Conservation (phyloP, 2,797 vertebrate species). For the Danio choprae region DNA sequence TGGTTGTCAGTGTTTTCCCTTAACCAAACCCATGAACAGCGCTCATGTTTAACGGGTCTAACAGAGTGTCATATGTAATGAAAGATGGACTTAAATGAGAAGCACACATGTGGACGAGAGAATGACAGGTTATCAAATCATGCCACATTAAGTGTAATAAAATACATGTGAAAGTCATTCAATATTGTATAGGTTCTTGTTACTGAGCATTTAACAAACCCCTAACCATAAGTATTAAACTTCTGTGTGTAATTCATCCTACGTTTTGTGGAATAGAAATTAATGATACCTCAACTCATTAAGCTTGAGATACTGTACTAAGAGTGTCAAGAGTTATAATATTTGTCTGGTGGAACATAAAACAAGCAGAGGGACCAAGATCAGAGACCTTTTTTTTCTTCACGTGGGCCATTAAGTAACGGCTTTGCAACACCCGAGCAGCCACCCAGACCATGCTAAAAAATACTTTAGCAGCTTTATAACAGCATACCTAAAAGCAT, state of each 20-base stretch:
- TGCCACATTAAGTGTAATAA: constrained; percentile 56
- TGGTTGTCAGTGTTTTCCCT: constrained; percentile 37
- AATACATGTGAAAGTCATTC: constrained; percentile 62
- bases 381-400: background rate
- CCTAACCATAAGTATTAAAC: background rate
- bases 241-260: constrained; percentile 1
- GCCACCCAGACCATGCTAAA: background rate
- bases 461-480: background rate
- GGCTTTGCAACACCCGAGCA: background rate
- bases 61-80: background rate
- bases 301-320: no score
- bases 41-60: constrained; percentile 10
- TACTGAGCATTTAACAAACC: background rate
- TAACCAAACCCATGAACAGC: background rate
- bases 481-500: no score
- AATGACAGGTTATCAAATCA: constrained; percentile 45
- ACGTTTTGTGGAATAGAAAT: background rate
- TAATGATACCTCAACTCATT: constrained; percentile 3
- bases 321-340: background rate
- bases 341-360: background rate
- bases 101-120: constrained; percentile 43
- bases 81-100: constrained; percentile 42
- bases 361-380: background rate
- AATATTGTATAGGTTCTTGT: constrained; percentile 27
- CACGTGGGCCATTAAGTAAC: background rate